Conservation (phyloP, 2,113 vertebrate genomes). For the Pachypanchax playfairii region DNA sequence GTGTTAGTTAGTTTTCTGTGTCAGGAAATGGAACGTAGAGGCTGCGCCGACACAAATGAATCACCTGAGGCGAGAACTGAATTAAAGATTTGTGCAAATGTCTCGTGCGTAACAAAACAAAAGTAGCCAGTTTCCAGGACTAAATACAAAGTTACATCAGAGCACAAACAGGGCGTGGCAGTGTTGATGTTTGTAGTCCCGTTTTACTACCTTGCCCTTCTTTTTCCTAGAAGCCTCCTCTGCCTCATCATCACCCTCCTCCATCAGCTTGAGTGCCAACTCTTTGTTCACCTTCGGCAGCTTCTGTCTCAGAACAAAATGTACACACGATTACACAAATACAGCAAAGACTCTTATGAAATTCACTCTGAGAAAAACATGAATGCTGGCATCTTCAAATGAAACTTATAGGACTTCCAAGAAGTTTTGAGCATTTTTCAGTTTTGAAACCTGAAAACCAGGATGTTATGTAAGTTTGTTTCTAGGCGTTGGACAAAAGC, state of each 20-base stretch:
- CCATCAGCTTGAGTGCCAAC: conserved; percentile 93
- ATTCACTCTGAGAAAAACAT: background rate
- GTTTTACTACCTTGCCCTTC: conserved; percentile 87
- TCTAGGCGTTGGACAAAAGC: background rate
- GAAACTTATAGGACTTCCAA: background rate
- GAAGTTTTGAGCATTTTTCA: background rate
- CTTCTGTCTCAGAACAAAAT: conserved; percentile 77
- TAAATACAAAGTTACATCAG: background rate
- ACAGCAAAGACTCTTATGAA: no score
- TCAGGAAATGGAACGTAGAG: no score
- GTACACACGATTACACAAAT: background rate
- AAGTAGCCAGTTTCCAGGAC: background rate
- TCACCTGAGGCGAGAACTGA: no score
- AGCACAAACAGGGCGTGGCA: background rate
- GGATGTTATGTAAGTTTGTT: background rate
- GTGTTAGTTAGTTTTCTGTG: no score
- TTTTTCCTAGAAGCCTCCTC: conserved; percentile 81
- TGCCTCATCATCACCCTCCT: conserved; percentile 86
- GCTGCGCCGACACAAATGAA: no score
- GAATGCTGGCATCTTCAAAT: background rate
- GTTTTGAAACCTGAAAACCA: background rate
- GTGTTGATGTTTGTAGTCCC: background rate
- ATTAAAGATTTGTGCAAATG: no score
- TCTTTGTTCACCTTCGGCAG: conserved; percentile 96
- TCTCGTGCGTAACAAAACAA: no score